Evolutionary conservation across 2,113 vertebrate genomes (phyloP), one percentile per base, ranked within the genome.

Genomic region (Sakesphorus luctuosus): DNA sequence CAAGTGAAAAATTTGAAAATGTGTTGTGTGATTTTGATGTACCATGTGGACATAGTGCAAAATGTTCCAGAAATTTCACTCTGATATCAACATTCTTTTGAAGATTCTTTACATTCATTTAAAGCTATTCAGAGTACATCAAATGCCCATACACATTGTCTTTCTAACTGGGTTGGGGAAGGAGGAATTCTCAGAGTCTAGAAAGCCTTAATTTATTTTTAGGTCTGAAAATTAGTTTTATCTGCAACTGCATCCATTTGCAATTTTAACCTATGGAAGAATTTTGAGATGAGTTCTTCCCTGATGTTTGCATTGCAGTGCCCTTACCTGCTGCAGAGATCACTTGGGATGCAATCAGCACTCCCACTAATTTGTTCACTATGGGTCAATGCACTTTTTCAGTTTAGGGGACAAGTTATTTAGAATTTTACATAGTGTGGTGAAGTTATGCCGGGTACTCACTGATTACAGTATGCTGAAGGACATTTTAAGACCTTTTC

Each of bases 281-380:
- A 67, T 35, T 80, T 55, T 83, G 59, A 86, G 53, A 62, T 72
- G 24, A 50, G 4, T 35, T 76, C 73, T 93, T 65, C 65, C 80
- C 55, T 86, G 26, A 58, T 71, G 35, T 58, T 0, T 59, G 26
- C 36, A 11, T 52, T 23, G 61, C 47, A 47, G 9, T 29, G 7
- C 44, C 15, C 19, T 36, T 77, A 31, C 0, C 0, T 40, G 10
- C 67, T 62, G 18, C 28, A 16, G 44, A 0, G 18, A 44, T 67
- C 55, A 18, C 43, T 74, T 36, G 2, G 15, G 40, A 26, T 86
- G 23, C 40, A 33, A 8, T 43, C 77, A 52, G 55, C 43, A 6
- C 18, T 82, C 56, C 21, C 44, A 11, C 35, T 49, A 2, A 43
- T 87, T 56, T 87, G 29, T 68, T 91, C 56, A 5, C 47, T 59